phyloP scores from a whole-genome alignment of 2,888 invertebrate species.

The Pollenia griseotomentosa region DNA sequence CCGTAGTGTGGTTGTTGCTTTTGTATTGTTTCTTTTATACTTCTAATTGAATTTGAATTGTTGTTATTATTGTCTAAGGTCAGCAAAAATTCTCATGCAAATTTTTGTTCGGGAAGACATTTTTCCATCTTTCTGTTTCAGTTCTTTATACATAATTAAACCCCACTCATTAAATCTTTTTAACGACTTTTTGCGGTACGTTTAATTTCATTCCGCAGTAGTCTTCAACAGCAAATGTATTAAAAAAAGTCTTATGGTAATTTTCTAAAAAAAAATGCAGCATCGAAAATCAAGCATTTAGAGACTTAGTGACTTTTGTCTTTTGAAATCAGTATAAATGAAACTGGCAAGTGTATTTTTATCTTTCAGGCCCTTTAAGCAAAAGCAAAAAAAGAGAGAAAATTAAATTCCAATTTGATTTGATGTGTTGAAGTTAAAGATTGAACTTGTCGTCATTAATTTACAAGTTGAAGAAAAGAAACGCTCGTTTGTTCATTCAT shows the following conservation, averaged over 20 bases:
- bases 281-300: not conserved
- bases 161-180: constrained; percentile 68
- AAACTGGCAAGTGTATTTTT: not conserved
- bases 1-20: constrained; percentile 50
- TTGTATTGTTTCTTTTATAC: constrained; percentile 7
- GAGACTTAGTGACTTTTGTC: not conserved
- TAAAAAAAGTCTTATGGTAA: not conserved
- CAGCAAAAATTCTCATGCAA: constrained; percentile 42
- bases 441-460: constrained; percentile 66
- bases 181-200: constrained; percentile 68
- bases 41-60: constrained; percentile 60
- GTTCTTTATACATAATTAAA: constrained; percentile 30
- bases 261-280: not conserved
- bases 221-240: not conserved
- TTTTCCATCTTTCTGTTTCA: not conserved
- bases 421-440: constrained; percentile 43
- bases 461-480: constrained; percentile 2
- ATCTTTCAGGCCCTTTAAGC: not conserved
- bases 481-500: not conserved
- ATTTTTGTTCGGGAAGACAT: not conserved
- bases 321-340: not conserved
- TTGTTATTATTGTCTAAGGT: constrained; percentile 57
- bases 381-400: not conserved
- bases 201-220: constrained; percentile 53
- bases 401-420: constrained; percentile 49